Evolutionary conservation across 2,113 vertebrate species (phyloP).

Genomic region (Lasiurus borealis): DNA sequence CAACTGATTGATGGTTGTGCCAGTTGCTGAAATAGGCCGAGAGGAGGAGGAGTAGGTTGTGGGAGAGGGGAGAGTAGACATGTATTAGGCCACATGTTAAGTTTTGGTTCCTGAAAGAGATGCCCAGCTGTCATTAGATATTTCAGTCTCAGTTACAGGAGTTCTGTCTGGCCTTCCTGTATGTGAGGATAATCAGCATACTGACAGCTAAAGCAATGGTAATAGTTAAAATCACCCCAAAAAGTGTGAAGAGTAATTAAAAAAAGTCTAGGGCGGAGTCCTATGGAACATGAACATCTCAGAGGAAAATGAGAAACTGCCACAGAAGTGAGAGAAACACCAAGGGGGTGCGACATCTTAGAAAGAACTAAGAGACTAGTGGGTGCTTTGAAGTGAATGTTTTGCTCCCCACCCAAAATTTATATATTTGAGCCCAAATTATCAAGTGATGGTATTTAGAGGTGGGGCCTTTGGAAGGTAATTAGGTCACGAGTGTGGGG

Average conservation of each 20-base stretch:
- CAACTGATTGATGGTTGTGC: background rate
- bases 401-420: background rate
- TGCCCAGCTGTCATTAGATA: background rate
- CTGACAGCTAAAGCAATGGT: background rate
- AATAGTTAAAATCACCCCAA: background rate
- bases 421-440: background rate
- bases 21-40: background rate
- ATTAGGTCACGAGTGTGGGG: background rate
- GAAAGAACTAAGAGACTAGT: background rate
- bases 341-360: background rate
- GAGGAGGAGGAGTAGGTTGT: background rate
- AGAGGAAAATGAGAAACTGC: constrained; percentile 19
- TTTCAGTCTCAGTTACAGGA: background rate
- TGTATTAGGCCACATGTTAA: background rate
- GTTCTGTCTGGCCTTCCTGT: background rate
- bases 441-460: background rate
- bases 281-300: background rate
- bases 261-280: background rate
- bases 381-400: background rate
- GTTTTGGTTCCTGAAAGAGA: constrained; percentile 28
- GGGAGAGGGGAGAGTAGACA: background rate
- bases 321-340: background rate
- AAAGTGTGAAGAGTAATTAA: constrained; percentile 20
- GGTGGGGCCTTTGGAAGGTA: background rate
- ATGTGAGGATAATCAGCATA: background rate